Evolutionary conservation across 2,113 vertebrate species (phyloP), one percentile per base, ranked within the genome.

Genomic region (Oxyura jamaicensis): DNA sequence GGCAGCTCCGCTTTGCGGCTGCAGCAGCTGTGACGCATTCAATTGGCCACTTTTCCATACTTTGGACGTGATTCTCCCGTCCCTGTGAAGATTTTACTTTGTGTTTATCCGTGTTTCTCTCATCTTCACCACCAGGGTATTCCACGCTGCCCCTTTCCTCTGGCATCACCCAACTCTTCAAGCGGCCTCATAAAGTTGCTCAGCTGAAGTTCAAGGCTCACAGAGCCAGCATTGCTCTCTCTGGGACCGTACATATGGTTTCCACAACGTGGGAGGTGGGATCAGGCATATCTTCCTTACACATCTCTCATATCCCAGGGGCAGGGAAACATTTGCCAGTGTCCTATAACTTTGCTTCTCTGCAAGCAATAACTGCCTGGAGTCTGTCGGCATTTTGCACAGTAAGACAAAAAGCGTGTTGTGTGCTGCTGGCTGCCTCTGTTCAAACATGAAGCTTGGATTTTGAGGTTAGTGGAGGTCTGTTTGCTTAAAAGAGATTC

Each of bases 401-500:
- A 5, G 6, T 20, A 39, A 69, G 68, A 28, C 33, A 83, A 80
- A 86, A 86, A 55, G 35, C 21, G 2, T 41, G 35, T 65, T 83
- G 28, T 0, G 25, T 31, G 50, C 72, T 88, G 82, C 53, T 83
- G 75, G 36, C 67, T 63, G 63, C 68, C 73, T 84, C 74, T 53
- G n/a, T 88, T 86, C 55, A 92, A 80, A 86, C 46, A 52, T 3
- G 25, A 93, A 76, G 59, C 35, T 7, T 71, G 39, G 42, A 56
- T 86, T 90, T 79, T 59, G 79, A 80, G 68, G 83, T 86, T 86
- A 79, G 55, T 10, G 65, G 82, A 71, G 46, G 44, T 91, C 63
- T 88, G 28, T 74, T 93, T 86, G 72, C 59, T 80, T 88, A 56
- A 78, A 85, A 91, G 76, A 52, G 31, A 35, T 74, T 90, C 36